Base-by-base conservation (phyloP, 2,888 invertebrate species). In the Drosophila meridionalis region DNA sequence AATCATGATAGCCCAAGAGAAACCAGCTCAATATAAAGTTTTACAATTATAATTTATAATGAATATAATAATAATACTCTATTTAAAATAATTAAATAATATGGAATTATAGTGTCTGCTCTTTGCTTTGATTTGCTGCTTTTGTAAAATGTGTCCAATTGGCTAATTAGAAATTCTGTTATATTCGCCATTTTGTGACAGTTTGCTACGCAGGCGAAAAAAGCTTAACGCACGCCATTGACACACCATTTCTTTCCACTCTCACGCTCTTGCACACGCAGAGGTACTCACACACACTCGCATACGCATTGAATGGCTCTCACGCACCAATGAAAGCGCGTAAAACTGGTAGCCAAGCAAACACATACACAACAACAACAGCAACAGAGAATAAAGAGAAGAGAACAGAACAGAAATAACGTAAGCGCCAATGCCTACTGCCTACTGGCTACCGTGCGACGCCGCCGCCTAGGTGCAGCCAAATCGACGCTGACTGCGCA, bases 321-420 rank as follows among this genome's bases (percentile, higher is more conserved):
- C 86, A 83, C 85, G 80, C 88, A 85, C 93, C 92, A 92, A 92
- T 92, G 91, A 91, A 87, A 91, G 83, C 86, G 92, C 92, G 92
- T 92, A 92, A 92, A 88, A 92, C 93, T 88, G 87, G 92, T 91
- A 92, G 92, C 91, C 71, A 68, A 78, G 73, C 63, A 62, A 63
- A 61, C 47, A 57, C 56, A 69, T 52, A 42, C 66, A 66, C 32
- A 68, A 64, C 62, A 70, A 56, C 67, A 40, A 57, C 62, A 36
- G 55, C 65, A 63, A 50, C 48, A 59, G 40, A 48, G 52, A 12
- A 71, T 30, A 20, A 58, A 47, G 43, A 32, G 67, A 50, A 47
- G 42, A 45, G 50, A 55, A 43, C 45, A 69, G 43, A 65, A 63
- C 40, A 48, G 56, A 58, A 61, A 52, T 52, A 52, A 56, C 47